A percentile compares a stretch with the other conserved stretches of the same genome.
These are phyloP conservation scores for Coboldia fuscipes DNA, from an alignment of 1,140 invertebrate genomes.

Conservation along the genomic window DNA sequence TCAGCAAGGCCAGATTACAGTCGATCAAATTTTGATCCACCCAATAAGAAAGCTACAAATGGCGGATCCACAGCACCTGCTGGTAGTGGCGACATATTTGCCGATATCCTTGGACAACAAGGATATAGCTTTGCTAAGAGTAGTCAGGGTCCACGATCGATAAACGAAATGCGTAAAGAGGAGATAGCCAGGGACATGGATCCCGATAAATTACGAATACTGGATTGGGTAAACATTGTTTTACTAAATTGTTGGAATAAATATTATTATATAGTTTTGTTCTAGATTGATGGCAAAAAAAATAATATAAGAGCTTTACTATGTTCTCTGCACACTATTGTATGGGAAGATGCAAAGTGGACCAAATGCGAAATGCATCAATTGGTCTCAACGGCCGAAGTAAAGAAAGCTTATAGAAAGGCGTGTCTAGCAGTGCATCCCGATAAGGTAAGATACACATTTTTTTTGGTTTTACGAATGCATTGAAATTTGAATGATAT, in stretches of 20 bases:
- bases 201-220: constrained; percentile 71
- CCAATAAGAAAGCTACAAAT: constrained; percentile 23
- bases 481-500: constrained; percentile 7
- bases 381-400: constrained; percentile 70
- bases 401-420: constrained; percentile 89
- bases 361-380: constrained; percentile 83
- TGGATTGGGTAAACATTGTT: constrained; percentile 34
- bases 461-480: background rate
- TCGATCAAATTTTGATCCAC: constrained; percentile 39
- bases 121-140: constrained; percentile 68
- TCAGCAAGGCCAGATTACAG: constrained; percentile 28
- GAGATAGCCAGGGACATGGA: constrained; percentile 74
- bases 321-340: constrained; percentile 78
- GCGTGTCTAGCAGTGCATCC: constrained; percentile 95
- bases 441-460: constrained; percentile 59
- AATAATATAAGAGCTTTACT: constrained; percentile 87
- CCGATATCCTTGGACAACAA: constrained; percentile 72
- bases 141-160: constrained; percentile 60
- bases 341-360: constrained; percentile 92
- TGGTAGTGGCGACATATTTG: constrained; percentile 55
- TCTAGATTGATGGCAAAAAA: constrained; percentile 84
- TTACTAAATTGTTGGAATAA: background rate
- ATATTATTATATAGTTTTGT: constrained; percentile 1
- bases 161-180: constrained; percentile 81
- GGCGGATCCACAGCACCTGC: constrained; percentile 6